Percentiles rank a stretch among this genome's conserved stretches.
Conservation (phyloP, 2,888 invertebrate species). For the Atethmia centrago region DNA sequence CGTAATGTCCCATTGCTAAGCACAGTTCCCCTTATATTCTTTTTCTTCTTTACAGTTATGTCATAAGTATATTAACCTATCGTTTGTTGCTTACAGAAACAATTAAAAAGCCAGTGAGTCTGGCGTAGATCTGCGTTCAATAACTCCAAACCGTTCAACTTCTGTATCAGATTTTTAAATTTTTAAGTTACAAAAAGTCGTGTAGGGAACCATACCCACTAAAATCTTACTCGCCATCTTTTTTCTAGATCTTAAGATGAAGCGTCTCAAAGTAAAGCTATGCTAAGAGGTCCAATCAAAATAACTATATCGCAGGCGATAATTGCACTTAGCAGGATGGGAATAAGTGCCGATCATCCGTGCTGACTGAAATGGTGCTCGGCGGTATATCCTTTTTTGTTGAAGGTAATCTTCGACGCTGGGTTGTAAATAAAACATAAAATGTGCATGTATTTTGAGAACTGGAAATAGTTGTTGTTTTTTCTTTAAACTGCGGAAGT, state of each 20-base stretch:
- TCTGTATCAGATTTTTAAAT: background rate
- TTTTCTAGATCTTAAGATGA: constrained; percentile 55
- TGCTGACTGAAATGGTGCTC: constrained; percentile 41
- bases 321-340: constrained; percentile 69
- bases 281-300: constrained; percentile 75
- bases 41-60: too few relatives aligned
- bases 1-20: too few relatives aligned
- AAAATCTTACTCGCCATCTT: background rate
- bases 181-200: background rate
- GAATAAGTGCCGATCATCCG: constrained; percentile 58
- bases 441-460: constrained; percentile 33
- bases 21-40: too few relatives aligned
- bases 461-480: background rate
- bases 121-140: too few relatives aligned
- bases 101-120: too few relatives aligned
- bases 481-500: background rate
- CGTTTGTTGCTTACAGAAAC: too few relatives aligned
- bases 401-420: constrained; percentile 33
- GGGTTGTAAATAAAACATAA: constrained; percentile 33
- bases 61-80: too few relatives aligned
- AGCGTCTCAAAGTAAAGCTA: constrained; percentile 62
- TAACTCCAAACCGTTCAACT: background rate
- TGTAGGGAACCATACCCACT: constrained; percentile 25
- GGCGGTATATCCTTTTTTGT: constrained; percentile 41
- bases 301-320: constrained; percentile 76